phyloP scores from a whole-genome alignment of 2,113 vertebrate genomes.

The pig (Sus scrofa) region T2T-Sscrofa CM000814.6:58427001-58427500 shows the following conservation, averaged over 20 bases:
- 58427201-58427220: not conserved
- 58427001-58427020: not conserved
- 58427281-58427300: slow-evolving; percentile 1
- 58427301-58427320: not conserved
- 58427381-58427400: not conserved
- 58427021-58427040: not conserved
- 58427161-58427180: not conserved
- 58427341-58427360: not conserved
- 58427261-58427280: not conserved
- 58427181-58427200: not conserved
- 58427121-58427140: not conserved
- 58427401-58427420: not conserved
- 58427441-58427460: not conserved
- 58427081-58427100: not conserved
- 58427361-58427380: not conserved
- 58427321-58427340: not conserved
- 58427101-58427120: not conserved
- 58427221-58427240: not conserved
- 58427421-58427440: not conserved
- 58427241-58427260: not conserved
- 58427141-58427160: not conserved
- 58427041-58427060: not conserved
- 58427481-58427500: not conserved
- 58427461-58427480: not conserved
- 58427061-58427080: not conserved